These are phyloP conservation scores for Xestobium rufovillosum DNA, from an alignment of 2,888 invertebrate species.

Conservation along the genomic window DNA sequence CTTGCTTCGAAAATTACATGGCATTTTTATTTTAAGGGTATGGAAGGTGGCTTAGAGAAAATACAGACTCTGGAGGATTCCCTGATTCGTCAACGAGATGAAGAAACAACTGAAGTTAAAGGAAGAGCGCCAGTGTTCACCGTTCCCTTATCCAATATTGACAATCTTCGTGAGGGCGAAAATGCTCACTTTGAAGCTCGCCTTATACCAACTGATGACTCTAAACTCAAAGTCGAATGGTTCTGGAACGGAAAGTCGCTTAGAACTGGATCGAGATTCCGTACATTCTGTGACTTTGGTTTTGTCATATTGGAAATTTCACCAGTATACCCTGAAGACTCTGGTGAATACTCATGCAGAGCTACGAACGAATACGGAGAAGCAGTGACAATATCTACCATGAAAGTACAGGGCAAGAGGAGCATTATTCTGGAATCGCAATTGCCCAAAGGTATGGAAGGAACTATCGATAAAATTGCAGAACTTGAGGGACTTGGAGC, in stretches of 20 bases:
- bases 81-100: constrained; percentile 68
- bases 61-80: constrained; percentile 89
- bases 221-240: constrained; percentile 87
- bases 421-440: constrained; percentile 89
- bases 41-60: constrained; percentile 92
- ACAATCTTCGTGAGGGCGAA: constrained; percentile 82
- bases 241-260: constrained; percentile 89
- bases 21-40: constrained; percentile 52
- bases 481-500: constrained; percentile 80
- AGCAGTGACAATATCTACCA: constrained; percentile 80
- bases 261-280: constrained; percentile 84
- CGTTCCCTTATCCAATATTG: constrained; percentile 79
- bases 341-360: constrained; percentile 84
- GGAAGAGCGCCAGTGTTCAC: constrained; percentile 88
- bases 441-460: constrained; percentile 87
- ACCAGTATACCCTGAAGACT: constrained; percentile 94
- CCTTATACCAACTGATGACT: constrained; percentile 83
- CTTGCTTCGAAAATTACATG: constrained; percentile 1
- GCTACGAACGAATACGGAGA: constrained; percentile 85
- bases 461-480: constrained; percentile 88
- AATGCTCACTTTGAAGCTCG: constrained; percentile 87
- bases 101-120: constrained; percentile 62
- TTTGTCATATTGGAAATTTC: constrained; percentile 96
- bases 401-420: constrained; percentile 87
- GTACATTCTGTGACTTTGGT: constrained; percentile 96